A percentile compares a stretch with the other conserved stretches of the same genome.
Conservation (phyloP, 2,113 vertebrate genomes). For the Neomonachus schauinslandi region DNA sequence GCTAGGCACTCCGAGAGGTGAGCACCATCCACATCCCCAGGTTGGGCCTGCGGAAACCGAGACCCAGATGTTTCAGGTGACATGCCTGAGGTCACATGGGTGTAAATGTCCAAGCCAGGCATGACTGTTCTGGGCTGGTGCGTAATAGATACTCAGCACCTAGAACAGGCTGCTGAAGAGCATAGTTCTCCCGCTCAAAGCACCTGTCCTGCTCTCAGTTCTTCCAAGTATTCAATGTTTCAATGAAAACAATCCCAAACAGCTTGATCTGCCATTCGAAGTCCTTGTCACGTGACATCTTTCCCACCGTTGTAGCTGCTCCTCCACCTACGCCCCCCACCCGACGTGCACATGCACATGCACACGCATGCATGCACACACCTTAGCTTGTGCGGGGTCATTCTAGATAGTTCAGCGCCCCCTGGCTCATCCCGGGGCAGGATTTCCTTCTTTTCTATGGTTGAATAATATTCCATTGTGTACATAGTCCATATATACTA, state of each 20-base stretch:
- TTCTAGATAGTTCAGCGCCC: not conserved
- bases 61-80: not conserved
- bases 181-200: not conserved
- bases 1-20: too few species aligned
- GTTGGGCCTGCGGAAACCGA: fast-evolving
- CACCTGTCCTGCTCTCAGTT: not conserved
- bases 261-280: not conserved
- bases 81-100: fast-evolving
- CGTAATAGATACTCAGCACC: too few species aligned
- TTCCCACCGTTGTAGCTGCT: too few species aligned
- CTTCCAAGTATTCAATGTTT: not conserved
- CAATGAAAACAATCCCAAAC: not conserved
- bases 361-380: too few species aligned
- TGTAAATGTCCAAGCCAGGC: too few species aligned
- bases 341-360: fast-evolving
- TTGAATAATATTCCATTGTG: not conserved
- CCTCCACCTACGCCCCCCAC: fast-evolving
- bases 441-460: not conserved
- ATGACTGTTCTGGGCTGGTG: not conserved
- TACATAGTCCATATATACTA: not conserved
- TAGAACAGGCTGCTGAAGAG: not conserved
- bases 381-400: fast-evolving
- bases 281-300: not conserved
- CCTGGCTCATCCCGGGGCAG: not conserved
- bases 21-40: too few species aligned